phyloP scores from a whole-genome alignment of 2,113 vertebrate species.

The Zosterops japonicus region DNA sequence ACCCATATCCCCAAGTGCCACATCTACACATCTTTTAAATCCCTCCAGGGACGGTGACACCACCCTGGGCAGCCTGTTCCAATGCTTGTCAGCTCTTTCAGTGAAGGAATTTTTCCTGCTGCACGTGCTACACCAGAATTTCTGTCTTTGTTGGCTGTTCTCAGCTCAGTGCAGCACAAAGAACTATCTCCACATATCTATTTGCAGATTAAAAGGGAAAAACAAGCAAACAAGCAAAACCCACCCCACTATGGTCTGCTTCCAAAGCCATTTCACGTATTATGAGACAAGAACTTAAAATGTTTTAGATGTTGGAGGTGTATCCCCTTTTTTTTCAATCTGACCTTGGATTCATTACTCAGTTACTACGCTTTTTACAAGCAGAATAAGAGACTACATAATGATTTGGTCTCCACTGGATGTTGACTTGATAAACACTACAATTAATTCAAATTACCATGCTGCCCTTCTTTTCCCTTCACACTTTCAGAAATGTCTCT shows the following conservation, averaged over 20 bases:
- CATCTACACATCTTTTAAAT: neutral
- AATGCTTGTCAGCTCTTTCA: neutral
- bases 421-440: constrained; percentile 38
- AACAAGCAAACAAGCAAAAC: neutral
- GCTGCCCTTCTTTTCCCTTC: constrained; percentile 58
- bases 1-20: neutral
- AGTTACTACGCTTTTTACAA: neutral
- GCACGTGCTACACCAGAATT: neutral
- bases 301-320: neutral
- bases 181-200: neutral
- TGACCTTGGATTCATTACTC: neutral
- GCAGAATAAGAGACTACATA: neutral
- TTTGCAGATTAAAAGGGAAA: neutral
- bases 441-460: constrained; percentile 56
- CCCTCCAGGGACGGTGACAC: neutral
- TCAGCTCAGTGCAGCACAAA: neutral
- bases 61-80: neutral
- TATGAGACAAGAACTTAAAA: neutral
- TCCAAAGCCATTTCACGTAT: neutral
- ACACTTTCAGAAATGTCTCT: constrained; percentile 60
- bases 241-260: neutral
- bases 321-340: neutral
- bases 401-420: constrained; percentile 20
- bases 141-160: neutral
- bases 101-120: neutral